Percentiles rank a stretch among this genome's conserved stretches.
phyloP scores from a whole-genome alignment of 2,113 vertebrate species.

The Trochalopteron elliotii region DNA sequence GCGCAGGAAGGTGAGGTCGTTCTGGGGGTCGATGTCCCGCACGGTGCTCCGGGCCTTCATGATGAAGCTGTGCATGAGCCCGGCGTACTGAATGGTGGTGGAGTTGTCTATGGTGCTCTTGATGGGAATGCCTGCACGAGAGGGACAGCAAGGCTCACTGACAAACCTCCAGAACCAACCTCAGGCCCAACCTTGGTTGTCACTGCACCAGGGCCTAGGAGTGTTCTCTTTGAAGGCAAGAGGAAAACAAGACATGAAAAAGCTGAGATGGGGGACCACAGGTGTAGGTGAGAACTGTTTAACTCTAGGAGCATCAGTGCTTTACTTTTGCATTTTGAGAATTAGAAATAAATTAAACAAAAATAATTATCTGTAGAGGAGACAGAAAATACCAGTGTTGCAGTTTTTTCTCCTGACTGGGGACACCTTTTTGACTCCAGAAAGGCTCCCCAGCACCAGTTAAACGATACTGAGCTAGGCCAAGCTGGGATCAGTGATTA shows the following conservation, averaged over 20 bases:
- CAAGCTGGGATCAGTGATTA: neutral
- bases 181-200: accelerated
- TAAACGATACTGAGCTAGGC: neutral
- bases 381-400: neutral
- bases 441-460: neutral
- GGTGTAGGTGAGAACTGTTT: neutral
- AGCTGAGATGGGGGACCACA: neutral
- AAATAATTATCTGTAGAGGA: neutral
- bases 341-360: neutral
- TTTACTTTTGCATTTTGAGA: neutral
- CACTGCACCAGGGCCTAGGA: neutral
- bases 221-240: neutral
- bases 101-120: constrained; percentile 92
- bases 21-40: constrained; percentile 91
- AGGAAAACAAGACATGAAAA: neutral
- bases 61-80: constrained; percentile 90
- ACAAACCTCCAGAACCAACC: neutral
- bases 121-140: constrained; percentile 88
- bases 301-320: neutral
- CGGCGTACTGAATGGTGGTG: constrained; percentile 89
- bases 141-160: neutral
- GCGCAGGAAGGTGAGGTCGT: constrained; percentile 93
- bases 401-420: neutral
- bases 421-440: neutral
- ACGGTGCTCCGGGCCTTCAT: constrained; percentile 88